A percentile compares a stretch with the other conserved stretches of the same genome.
These are phyloP conservation scores for Ichneumoninae sp. DNA, from an alignment of 2,888 invertebrate species.

Conservation along the genomic window DNA sequence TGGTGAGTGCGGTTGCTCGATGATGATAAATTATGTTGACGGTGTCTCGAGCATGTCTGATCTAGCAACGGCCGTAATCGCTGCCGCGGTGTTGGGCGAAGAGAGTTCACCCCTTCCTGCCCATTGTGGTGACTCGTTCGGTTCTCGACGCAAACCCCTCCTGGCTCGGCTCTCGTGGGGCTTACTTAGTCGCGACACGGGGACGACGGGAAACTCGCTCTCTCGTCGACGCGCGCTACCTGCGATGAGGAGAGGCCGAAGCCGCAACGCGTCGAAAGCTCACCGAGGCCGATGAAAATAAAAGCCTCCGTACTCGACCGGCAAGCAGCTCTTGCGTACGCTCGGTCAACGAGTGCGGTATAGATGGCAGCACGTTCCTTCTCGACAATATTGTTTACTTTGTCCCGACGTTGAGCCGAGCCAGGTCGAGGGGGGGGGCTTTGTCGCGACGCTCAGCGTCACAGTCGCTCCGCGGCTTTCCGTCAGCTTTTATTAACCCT, in stretches of 20 bases:
- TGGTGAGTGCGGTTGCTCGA: no score
- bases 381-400: slow-evolving; percentile 37
- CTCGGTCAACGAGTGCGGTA: slow-evolving; percentile 57
- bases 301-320: slow-evolving; percentile 45
- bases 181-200: slow-evolving; percentile 25
- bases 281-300: slow-evolving; percentile 40
- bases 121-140: slow-evolving; percentile 18
- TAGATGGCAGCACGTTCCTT: slow-evolving; percentile 46
- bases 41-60: slow-evolving; percentile 13
- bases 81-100: not conserved
- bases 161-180: slow-evolving; percentile 1
- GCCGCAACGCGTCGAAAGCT: slow-evolving; percentile 47
- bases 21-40: not conserved
- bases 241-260: slow-evolving; percentile 22
- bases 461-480: slow-evolving; percentile 10
- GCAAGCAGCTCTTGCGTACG: slow-evolving; percentile 52
- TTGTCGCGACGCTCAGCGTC: slow-evolving; percentile 12
- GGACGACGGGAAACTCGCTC: slow-evolving; percentile 10
- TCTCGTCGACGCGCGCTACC: not conserved
- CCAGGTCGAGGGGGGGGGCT: slow-evolving; percentile 11
- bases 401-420: slow-evolving; percentile 32
- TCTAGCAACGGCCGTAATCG: slow-evolving; percentile 24
- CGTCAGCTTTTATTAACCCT: slow-evolving; percentile 16
- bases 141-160: slow-evolving; percentile 17
- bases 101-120: not conserved